A percentile compares a stretch with the other conserved stretches of the same genome.
These are phyloP conservation scores for Enteromius mattozi DNA, from an alignment of 2,797 vertebrate genomes.

Conservation along the genomic window DNA sequence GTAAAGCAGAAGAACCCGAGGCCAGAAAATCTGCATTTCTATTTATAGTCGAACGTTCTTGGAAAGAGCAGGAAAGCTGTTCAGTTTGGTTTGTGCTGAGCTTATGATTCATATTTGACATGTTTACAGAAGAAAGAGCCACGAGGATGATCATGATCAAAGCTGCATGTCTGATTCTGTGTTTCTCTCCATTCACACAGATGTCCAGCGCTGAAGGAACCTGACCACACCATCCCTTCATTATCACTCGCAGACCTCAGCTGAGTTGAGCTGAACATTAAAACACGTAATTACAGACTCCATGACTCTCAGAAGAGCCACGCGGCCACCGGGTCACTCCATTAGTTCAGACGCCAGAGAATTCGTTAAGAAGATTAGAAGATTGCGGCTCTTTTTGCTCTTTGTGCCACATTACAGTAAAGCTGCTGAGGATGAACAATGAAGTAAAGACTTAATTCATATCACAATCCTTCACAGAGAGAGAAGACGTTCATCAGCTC, in stretches of 20 bases:
- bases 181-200: background rate
- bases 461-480: background rate
- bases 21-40: background rate
- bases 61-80: background rate
- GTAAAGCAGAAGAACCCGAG: background rate
- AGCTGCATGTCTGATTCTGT: background rate
- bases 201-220: background rate
- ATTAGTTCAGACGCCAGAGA: background rate
- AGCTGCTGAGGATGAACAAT: background rate
- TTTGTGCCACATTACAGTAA: background rate
- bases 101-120: constrained; percentile 4
- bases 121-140: constrained; percentile 1
- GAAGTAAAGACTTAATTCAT: background rate
- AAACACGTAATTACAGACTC: background rate
- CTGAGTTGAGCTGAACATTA: background rate
- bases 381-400: background rate
- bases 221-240: background rate
- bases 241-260: background rate
- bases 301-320: background rate
- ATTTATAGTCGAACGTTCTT: background rate
- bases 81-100: background rate
- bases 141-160: background rate
- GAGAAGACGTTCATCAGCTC: background rate
- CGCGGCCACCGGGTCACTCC: background rate
- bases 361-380: background rate